Evolutionary conservation across 1,140 invertebrate species (phyloP).

Genomic region (Brachionus rotundiformis): DNA sequence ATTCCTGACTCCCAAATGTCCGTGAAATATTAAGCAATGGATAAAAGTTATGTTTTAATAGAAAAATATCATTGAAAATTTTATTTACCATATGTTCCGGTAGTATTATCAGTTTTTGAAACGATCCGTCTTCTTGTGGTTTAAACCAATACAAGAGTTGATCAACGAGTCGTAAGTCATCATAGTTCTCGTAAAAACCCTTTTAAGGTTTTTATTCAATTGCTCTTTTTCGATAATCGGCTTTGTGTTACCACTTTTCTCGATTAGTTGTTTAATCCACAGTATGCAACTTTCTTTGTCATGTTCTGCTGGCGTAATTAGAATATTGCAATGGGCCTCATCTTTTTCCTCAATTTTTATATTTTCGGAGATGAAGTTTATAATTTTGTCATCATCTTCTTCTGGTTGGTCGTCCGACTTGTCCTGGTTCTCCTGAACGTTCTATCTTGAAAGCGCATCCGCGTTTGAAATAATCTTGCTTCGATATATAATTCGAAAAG

Average conservation of each 20-base stretch:
- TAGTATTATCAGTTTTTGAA: not conserved
- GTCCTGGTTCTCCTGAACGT: not conserved
- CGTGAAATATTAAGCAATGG: constrained; percentile 16
- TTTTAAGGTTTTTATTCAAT: not conserved
- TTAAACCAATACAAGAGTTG: constrained; percentile 14
- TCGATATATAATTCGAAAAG: not conserved
- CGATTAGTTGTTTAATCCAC: not conserved
- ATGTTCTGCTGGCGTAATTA: not conserved
- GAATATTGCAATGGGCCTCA: not conserved
- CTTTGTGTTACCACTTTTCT: not conserved
- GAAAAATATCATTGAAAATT: no score
- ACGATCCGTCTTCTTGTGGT: not conserved
- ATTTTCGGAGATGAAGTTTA: not conserved
- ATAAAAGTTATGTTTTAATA: not conserved
- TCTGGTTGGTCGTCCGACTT: not conserved
- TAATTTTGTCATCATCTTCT: not conserved
- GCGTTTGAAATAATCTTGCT: not conserved
- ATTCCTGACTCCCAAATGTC: constrained; percentile 22
- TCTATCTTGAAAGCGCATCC: not conserved
- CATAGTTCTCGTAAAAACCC: not conserved
- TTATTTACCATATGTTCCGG: not conserved
- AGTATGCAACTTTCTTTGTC: not conserved
- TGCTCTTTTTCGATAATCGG: not conserved
- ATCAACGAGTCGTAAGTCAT: not conserved
- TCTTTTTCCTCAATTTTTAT: not conserved